Evolutionary conservation across 1,140 invertebrate species (phyloP).

Genomic region (Eurosta solidaginis): DNA sequence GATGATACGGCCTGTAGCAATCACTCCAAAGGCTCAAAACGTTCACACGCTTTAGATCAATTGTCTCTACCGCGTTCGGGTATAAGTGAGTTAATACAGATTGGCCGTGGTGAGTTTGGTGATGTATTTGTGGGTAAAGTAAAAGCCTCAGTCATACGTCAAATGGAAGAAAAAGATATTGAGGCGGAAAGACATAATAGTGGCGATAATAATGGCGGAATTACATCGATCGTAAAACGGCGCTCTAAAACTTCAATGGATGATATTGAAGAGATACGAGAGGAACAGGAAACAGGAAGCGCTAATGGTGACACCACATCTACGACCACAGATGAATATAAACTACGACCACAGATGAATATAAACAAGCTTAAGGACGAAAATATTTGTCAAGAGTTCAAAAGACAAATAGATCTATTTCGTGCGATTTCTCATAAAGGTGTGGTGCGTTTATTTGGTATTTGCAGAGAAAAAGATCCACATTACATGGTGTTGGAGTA

Average conservation of each 20-base stretch:
- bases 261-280: slow-evolving; percentile 58
- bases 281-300: slow-evolving; percentile 47
- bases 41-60: slow-evolving; percentile 74
- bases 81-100: slow-evolving; percentile 78
- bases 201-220: slow-evolving; percentile 38
- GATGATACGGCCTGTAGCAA: slow-evolving; percentile 82
- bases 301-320: slow-evolving; percentile 39
- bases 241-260: slow-evolving; percentile 57
- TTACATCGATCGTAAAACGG: slow-evolving; percentile 54
- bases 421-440: slow-evolving; percentile 79
- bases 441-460: slow-evolving; percentile 76
- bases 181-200: slow-evolving; percentile 39
- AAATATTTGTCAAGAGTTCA: slow-evolving; percentile 77
- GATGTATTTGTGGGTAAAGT: slow-evolving; percentile 74
- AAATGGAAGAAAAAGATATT: slow-evolving; percentile 46
- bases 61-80: slow-evolving; percentile 73
- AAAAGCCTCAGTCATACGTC: slow-evolving; percentile 51
- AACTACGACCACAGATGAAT: slow-evolving; percentile 49
- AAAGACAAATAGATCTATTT: slow-evolving; percentile 84
- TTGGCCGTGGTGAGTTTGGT: slow-evolving; percentile 88
- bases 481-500: slow-evolving; percentile 89
- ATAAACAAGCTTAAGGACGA: slow-evolving; percentile 72
- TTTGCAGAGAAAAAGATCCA: slow-evolving; percentile 83
- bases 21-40: slow-evolving; percentile 74
- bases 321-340: slow-evolving; percentile 39